These are phyloP conservation scores for Cephus rjabovi DNA, from an alignment of 2,888 invertebrate species.

Conservation along the genomic window DNA sequence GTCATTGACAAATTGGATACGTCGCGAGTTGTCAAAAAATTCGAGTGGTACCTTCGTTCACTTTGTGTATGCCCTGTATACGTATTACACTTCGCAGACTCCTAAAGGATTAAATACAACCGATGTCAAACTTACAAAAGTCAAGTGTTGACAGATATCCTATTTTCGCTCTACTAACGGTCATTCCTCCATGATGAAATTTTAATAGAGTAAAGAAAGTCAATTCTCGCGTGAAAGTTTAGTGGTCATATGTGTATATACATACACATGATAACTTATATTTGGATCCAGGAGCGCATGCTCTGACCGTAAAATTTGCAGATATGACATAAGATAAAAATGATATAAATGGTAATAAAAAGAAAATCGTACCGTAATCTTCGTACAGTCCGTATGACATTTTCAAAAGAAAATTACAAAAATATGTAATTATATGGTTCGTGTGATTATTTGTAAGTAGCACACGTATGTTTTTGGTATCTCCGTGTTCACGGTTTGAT, in stretches of 20 bases:
- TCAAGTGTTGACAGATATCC: background rate
- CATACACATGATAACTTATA: background rate
- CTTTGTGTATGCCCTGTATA: background rate
- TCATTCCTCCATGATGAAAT: background rate
- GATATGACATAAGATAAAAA: too few relatives aligned
- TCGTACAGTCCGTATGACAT: background rate
- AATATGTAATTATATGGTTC: background rate
- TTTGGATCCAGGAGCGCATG: too few relatives aligned
- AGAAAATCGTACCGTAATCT: background rate
- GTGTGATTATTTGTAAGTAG: background rate
- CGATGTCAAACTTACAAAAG: background rate
- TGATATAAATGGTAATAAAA: background rate
- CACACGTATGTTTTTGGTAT: background rate
- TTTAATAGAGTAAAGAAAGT: background rate
- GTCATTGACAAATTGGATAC: constrained; percentile 37
- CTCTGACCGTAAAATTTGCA: too few relatives aligned
- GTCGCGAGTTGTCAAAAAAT: background rate
- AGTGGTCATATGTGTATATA: background rate
- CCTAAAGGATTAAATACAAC: background rate
- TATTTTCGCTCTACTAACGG: background rate
- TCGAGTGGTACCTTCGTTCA: background rate
- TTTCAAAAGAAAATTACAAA: background rate
- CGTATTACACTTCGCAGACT: background rate
- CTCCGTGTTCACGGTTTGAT: background rate
- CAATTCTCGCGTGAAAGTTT: background rate